Conservation (phyloP, 2,888 invertebrate genomes). For the Strigamia crassipes region DNA sequence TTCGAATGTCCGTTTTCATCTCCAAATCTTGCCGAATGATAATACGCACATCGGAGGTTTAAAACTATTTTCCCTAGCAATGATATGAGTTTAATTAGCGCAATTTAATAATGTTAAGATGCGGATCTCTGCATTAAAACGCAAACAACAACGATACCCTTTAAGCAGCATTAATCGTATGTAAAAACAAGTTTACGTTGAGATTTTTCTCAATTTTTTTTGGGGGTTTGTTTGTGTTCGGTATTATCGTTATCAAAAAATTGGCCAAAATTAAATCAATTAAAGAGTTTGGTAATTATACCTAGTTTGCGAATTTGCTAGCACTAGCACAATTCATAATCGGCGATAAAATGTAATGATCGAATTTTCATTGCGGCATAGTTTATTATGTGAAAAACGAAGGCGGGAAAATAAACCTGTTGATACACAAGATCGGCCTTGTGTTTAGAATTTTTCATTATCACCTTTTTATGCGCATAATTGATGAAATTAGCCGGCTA, state of each 20-base stretch:
- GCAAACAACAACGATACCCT: neutral
- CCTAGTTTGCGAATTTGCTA: too few species aligned
- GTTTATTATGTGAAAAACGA: too few species aligned
- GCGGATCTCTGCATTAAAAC: neutral
- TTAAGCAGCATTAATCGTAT: neutral
- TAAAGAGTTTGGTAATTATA: neutral
- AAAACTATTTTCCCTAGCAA: slow-evolving; percentile 34
- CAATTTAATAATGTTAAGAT: slow-evolving; percentile 4
- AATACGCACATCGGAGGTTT: slow-evolving; percentile 33
- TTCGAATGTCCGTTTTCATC: slow-evolving; percentile 35
- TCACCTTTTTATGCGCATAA: neutral
- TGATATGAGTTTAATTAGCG: slow-evolving; percentile 23
- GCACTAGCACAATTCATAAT: too few species aligned
- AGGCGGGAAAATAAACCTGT: neutral
- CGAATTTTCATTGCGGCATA: too few species aligned
- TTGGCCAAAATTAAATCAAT: neutral
- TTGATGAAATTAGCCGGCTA: neutral
- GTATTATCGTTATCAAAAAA: neutral
- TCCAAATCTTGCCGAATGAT: slow-evolving; percentile 6
- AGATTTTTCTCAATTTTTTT: neutral
- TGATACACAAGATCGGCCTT: neutral
- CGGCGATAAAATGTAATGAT: too few species aligned
- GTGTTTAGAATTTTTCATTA: too few species aligned
- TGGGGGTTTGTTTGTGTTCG: neutral
- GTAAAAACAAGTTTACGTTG: neutral